These are phyloP conservation scores for Copsychus sechellarum DNA, from an alignment of 2,113 vertebrate species.

Conservation along the genomic window DNA sequence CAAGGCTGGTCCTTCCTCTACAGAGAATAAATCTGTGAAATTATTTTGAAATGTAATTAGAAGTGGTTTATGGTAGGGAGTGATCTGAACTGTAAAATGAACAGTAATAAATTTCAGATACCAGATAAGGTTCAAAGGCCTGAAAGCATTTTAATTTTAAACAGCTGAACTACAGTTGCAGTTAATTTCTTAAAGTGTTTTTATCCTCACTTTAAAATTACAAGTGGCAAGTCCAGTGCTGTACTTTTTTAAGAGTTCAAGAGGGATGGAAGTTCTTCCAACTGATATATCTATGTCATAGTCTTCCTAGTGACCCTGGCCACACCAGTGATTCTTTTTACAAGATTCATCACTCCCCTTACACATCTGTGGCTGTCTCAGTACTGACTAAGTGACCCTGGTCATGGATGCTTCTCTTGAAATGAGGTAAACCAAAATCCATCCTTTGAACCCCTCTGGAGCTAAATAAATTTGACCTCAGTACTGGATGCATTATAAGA, in stretches of 20 bases:
- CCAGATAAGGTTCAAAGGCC: background rate
- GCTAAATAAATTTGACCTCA: background rate
- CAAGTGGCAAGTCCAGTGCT: background rate
- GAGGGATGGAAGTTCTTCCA: background rate
- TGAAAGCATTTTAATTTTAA: background rate
- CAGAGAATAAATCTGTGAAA: background rate
- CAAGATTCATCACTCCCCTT: background rate
- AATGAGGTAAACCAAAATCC: background rate
- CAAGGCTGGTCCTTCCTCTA: background rate
- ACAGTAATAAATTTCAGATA: background rate
- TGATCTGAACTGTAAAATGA: background rate
- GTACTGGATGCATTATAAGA: background rate
- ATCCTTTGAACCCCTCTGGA: background rate
- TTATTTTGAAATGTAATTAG: background rate
- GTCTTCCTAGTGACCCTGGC: background rate
- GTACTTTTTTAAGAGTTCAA: background rate
- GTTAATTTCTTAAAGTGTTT: background rate
- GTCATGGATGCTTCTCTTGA: background rate
- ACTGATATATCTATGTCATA: background rate
- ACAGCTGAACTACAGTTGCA: background rate
- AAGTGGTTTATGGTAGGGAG: background rate
- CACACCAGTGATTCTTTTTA: background rate
- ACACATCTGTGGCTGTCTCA: fast-evolving
- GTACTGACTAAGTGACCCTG: background rate
- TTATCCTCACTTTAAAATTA: background rate